A percentile compares a stretch with the other conserved stretches of the same genome.
phyloP scores from a whole-genome alignment of 1,140 invertebrate species.

The Coptotermes formosanus region DNA sequence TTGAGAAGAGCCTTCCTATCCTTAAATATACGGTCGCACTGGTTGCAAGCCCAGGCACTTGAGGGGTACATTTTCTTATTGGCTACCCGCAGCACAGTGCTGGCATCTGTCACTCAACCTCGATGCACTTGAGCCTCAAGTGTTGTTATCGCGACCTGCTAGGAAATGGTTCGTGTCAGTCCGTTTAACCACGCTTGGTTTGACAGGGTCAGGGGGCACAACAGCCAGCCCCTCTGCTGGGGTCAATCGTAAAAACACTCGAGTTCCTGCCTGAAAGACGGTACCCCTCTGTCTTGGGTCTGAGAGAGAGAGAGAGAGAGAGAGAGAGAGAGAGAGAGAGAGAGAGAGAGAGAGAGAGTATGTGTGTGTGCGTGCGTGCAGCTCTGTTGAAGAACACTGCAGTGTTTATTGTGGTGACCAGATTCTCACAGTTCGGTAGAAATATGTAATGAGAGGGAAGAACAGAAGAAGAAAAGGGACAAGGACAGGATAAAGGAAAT shows the following conservation, averaged over 20 bases:
- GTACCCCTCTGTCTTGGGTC: background rate
- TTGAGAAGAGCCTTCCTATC: background rate
- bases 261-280: background rate
- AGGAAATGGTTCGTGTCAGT: constrained; percentile 1
- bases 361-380: too few species aligned
- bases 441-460: too few species aligned
- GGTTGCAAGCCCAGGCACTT: background rate
- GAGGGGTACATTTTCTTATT: background rate
- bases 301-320: background rate
- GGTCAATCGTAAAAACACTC: background rate
- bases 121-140: background rate
- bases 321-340: background rate
- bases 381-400: too few species aligned
- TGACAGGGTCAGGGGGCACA: background rate
- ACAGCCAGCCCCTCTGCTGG: background rate
- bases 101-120: background rate
- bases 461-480: too few species aligned
- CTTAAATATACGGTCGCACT: background rate
- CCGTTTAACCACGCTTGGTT: background rate
- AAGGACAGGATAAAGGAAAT: too few species aligned
- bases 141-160: background rate
- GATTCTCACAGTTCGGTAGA: too few species aligned
- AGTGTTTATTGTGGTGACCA: too few species aligned
- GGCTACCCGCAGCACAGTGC: background rate
- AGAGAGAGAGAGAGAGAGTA: background rate